Evolutionary conservation across 2,888 invertebrate genomes (phyloP).

Genomic region (Trissonchulus latispiculum): DNA sequence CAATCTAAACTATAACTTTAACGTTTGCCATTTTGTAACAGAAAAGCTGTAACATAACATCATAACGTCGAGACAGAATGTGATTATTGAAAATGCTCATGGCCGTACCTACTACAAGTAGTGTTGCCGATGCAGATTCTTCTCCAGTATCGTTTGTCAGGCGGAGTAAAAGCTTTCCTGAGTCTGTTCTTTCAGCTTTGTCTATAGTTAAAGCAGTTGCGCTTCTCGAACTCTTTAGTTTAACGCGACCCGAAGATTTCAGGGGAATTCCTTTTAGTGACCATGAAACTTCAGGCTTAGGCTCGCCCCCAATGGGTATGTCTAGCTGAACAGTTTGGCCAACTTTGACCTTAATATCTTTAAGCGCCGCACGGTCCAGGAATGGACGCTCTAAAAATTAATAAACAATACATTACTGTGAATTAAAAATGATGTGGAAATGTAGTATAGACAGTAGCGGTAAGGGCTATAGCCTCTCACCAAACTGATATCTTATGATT

Average conservation of each 20-base stretch:
- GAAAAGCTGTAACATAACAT: no score
- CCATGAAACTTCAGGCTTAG: constrained; percentile 87
- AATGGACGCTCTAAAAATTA: constrained; percentile 81
- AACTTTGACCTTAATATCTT: constrained; percentile 87
- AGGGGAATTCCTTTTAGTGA: constrained; percentile 45
- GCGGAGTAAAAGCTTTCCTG: constrained; percentile 78
- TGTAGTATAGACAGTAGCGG: no score
- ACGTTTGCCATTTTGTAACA: no score
- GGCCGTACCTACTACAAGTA: constrained; percentile 79
- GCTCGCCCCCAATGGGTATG: constrained; percentile 90
- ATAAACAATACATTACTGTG: no score
- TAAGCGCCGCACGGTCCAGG: constrained; percentile 76
- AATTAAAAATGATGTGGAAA: no score
- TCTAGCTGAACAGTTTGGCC: constrained; percentile 87
- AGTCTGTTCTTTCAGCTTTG: constrained; percentile 74
- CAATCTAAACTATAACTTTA: no score
- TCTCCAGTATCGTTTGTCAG: constrained; percentile 86
- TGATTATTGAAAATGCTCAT: no score
- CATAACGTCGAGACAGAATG: no score
- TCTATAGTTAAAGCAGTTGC: constrained; percentile 81
- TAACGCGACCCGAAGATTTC: constrained; percentile 38
- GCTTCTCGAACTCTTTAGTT: constrained; percentile 50
- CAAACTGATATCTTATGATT: no score
- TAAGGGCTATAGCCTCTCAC: no score
- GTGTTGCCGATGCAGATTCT: constrained; percentile 80